Evolutionary conservation across 2,797 vertebrate species (phyloP), one percentile per base, ranked within the genome.

Genomic region (Rhinogobio ventralis): DNA sequence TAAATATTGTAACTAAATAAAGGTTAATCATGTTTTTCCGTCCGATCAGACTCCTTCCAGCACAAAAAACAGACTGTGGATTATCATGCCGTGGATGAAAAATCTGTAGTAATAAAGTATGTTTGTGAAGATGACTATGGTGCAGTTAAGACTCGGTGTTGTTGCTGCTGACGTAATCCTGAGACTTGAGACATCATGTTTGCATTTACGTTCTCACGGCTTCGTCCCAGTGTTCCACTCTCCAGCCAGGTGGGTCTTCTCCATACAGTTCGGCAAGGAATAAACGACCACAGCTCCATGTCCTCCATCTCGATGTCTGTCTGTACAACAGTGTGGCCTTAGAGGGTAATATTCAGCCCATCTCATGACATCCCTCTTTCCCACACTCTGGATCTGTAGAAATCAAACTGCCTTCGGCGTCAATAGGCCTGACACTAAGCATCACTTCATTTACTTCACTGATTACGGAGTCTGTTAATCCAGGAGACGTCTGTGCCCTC

Each of bases 1-100:
- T 87, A 73, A 86, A 91, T 91, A 93, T 91, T 91, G 90, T 92
- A 90, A 92, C n/a, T 90, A 86, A 94, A 94, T 94, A 92, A 94
- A 94, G 90, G 85, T 92, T 90, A 69, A 92, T 89, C 81, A 64
- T 80, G 83, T 71, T 85, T n/a, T 85, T 86, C 79, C 66, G 64
- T 88, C 81, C 84, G 30, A 45, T 42, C 60, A 85, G 68, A 69
- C 82, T 87, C 82, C 42, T 81, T 86, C 87, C 89, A 89, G 86
- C 90, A 91, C 89, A 88, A 79, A 83, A 76, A 67, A 33, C 14
- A 30, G 83, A 88, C 83, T 90, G 66, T 89, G 88, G 89, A 90
- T 90, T 68, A 67, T 90, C 74, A 71, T 82, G 71, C 85, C 81
- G 46, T 90, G 89, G 86, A 90, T 89, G 87, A 85, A 84, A 80